These are phyloP conservation scores for Campoplex capitator DNA, from an alignment of 2,888 invertebrate genomes.

Conservation along the genomic window DNA sequence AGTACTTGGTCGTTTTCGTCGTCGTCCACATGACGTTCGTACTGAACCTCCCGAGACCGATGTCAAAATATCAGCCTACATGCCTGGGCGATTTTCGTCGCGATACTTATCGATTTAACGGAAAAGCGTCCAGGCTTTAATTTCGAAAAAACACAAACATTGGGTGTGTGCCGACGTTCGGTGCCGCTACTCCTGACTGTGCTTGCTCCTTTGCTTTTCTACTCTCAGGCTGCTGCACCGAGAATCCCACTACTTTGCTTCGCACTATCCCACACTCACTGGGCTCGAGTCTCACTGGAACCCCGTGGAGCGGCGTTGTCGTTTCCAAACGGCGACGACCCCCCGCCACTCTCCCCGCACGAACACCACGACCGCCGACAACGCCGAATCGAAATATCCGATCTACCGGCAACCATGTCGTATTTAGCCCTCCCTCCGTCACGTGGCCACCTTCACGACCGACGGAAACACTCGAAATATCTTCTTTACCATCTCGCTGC, in stretches of 20 bases:
- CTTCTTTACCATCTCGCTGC: not conserved
- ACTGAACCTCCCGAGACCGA: not conserved
- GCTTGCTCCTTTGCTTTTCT: not conserved
- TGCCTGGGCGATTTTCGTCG: constrained; percentile 23
- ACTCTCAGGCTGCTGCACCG: constrained; percentile 10
- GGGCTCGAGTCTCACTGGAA: constrained; percentile 49
- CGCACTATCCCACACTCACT: constrained; percentile 71
- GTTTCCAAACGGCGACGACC: constrained; percentile 26
- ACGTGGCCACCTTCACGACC: not conserved
- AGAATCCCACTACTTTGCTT: constrained; percentile 67
- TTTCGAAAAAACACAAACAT: constrained; percentile 83
- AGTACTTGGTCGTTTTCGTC: constrained; percentile 90
- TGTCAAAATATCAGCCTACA: constrained; percentile 26
- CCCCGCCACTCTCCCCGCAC: not conserved
- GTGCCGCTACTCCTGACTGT: constrained; percentile 1
- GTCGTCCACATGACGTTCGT: constrained; percentile 89
- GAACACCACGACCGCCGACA: not conserved
- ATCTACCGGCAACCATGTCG: not conserved
- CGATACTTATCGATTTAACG: not conserved
- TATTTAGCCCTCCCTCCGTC: not conserved
- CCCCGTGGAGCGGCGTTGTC: constrained; percentile 62
- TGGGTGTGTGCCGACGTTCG: constrained; percentile 77
- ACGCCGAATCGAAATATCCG: not conserved
- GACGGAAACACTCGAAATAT: not conserved
- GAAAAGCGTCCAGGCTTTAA: constrained; percentile 58